phyloP scores from a whole-genome alignment of 2,113 vertebrate species.

The Parus major region DNA sequence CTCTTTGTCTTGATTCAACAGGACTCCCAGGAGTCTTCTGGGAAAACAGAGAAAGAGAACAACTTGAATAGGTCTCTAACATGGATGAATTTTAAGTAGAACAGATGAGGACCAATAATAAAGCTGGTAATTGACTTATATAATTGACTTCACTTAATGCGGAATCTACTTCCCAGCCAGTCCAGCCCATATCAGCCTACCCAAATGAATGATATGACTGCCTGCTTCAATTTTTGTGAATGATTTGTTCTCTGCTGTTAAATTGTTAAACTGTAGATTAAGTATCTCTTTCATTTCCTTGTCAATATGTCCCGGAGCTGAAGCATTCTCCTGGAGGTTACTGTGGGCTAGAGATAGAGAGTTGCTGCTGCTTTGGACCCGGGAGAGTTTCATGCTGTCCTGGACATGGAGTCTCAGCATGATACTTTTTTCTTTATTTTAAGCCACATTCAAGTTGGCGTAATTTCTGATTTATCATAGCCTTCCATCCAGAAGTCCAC shows the following conservation, averaged over 20 bases:
- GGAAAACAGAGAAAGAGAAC: neutral
- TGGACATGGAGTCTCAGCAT: neutral
- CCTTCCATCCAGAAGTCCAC: neutral
- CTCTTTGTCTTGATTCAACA: neutral
- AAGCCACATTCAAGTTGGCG: neutral
- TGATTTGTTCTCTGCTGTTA: neutral
- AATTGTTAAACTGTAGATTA: neutral
- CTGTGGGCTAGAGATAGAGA: neutral
- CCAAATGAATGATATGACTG: neutral
- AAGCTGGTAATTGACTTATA: neutral
- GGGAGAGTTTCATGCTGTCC: neutral
- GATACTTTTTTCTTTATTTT: neutral
- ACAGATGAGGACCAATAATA: neutral
- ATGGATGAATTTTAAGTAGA: neutral
- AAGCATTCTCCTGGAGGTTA: neutral
- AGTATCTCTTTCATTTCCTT: neutral
- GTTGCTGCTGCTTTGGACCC: neutral
- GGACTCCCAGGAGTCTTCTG: neutral
- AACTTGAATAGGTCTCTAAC: neutral
- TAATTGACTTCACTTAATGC: neutral
- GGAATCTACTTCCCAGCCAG: neutral
- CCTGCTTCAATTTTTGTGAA: neutral
- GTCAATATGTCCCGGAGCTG: neutral
- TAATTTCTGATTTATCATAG: neutral
- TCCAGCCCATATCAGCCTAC: neutral